Evolutionary conservation across 2,113 vertebrate genomes (phyloP).

Genomic region (Tiliqua scincoides): DNA sequence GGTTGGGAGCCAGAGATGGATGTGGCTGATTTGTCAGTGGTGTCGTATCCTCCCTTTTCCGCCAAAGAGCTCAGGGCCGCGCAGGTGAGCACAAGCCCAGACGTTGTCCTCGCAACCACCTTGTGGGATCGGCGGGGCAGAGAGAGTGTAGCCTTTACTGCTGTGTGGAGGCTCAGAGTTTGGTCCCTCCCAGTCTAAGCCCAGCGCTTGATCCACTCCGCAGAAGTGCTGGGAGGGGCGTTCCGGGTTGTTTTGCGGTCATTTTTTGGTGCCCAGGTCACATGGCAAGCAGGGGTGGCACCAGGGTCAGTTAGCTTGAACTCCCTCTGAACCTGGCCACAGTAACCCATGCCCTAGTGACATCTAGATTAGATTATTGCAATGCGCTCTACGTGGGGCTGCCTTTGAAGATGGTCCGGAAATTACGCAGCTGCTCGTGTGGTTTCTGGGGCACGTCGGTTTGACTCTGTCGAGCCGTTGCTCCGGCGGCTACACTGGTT

Average conservation of each 20-base stretch:
- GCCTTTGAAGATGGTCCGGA: too few species aligned
- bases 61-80: background rate
- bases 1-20: background rate
- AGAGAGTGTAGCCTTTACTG: background rate
- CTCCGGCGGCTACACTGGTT: too few species aligned
- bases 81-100: background rate
- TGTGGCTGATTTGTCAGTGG: background rate
- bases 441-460: too few species aligned
- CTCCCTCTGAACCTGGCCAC: too few species aligned
- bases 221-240: background rate
- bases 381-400: too few species aligned
- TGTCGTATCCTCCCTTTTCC: background rate
- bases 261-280: background rate
- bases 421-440: too few species aligned
- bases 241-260: background rate
- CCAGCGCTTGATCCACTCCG: background rate
- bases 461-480: too few species aligned
- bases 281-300: background rate
- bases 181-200: too few species aligned
- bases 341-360: too few species aligned
- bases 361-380: too few species aligned
- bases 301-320: too few species aligned
- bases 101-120: background rate
- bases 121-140: background rate
- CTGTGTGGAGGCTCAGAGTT: background rate